Evolutionary conservation across 2,113 vertebrate species (phyloP).

Genomic region (Nannobrachium achirus): DNA sequence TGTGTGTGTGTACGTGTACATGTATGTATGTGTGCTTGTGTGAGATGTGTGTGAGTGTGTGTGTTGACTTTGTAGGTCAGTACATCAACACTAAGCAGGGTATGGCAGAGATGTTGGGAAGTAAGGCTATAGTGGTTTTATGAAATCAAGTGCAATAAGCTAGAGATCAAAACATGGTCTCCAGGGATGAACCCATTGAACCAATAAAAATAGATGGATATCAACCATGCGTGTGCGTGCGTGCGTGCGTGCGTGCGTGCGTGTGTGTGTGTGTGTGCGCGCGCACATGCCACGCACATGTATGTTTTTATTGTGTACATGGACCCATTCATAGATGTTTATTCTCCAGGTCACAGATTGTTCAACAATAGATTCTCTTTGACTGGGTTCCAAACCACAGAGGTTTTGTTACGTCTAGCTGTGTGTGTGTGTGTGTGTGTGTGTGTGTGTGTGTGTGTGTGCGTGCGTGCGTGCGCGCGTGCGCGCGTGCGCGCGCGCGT

Average conservation of each 20-base stretch:
- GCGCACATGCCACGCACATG: conserved; percentile 7
- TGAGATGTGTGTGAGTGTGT: conserved; percentile 8
- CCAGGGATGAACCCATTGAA: not conserved
- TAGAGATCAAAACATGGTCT: not conserved
- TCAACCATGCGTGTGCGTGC: conserved; percentile 30
- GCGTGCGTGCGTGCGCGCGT: too few relatives aligned
- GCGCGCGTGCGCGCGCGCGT: too few relatives aligned
- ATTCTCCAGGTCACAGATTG: not conserved
- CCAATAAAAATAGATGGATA: too few relatives aligned
- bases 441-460: conserved; percentile 8
- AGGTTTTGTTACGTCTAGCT: too few relatives aligned
- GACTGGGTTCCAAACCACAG: not conserved
- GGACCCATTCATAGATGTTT: not conserved
- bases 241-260: not conserved
- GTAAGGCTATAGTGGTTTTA: conserved; percentile 9
- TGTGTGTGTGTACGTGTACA: conserved; percentile 20
- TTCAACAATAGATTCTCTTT: not conserved
- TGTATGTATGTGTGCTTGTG: not conserved
- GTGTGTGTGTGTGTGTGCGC: not conserved
- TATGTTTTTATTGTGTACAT: not conserved
- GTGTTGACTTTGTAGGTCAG: conserved; percentile 7
- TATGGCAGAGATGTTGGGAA: too few relatives aligned
- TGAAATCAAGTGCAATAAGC: conserved; percentile 16
- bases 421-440: conserved; percentile 1
- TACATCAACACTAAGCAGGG: too few relatives aligned